Base-by-base conservation (phyloP, 1,140 invertebrate species). In the Cydia splendana region DNA sequence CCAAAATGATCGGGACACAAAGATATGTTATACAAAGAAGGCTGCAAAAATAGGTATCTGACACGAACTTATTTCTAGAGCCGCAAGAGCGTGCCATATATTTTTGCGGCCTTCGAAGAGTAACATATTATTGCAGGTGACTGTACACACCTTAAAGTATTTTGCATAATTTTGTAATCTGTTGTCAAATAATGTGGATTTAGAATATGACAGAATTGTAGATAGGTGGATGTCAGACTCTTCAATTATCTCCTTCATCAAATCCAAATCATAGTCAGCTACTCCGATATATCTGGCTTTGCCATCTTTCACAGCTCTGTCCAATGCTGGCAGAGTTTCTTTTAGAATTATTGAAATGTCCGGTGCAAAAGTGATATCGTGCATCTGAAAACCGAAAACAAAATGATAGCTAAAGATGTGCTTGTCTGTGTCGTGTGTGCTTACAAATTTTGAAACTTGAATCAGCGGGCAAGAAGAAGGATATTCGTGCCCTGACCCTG, bases 351-450 rank as follows among this genome's bases (percentile, higher is more conserved):
- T 93, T 42, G 98, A 95, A 3, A 96, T 86, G 77, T 94, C 95
- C n/a, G 95, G 94, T 2, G 97, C 96, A 91, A 98, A 99, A 87
- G 99, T 98, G 69, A 98, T 94, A 86, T 99, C 98, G 85, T 99
- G 98, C 42, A 98, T 95, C 97, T 99, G 88, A 51, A 80, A 79
- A 42, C 7, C 38, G 34, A 34, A 34, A 34, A 34, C 34, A 6
- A 6, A 34, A 34, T 34, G 2, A 34, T 42, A 42, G 7, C 1
- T 42, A 38, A 38, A 38, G 7, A 38, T 6, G 34, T 38, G 7
- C 34, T 38, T 38, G 5, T 38, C 34, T 38, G 6, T 38, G 34
- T n/a, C n/a, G n/a, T 38, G 0, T 38, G 5, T 7, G 24, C 24
- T 7, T 38, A 38, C 34, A 38, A 38, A 38, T 38, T 38, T 38